phyloP scores from a whole-genome alignment of 2,113 vertebrate species.

The Podiceps cristatus region DNA sequence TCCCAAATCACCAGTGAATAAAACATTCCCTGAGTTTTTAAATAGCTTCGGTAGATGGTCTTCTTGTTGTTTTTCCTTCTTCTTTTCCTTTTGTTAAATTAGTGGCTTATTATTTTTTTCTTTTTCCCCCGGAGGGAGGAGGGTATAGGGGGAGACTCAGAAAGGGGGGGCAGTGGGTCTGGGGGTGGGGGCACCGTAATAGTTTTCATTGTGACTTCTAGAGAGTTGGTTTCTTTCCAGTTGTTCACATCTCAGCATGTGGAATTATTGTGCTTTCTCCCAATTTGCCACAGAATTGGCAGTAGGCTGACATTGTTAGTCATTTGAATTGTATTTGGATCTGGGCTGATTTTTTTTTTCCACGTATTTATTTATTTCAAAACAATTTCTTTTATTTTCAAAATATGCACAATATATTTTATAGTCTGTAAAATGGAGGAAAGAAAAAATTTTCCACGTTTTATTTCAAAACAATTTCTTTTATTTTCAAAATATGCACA shows the following conservation, averaged over 20 bases:
- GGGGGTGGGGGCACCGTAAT: constrained; percentile 29
- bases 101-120: neutral
- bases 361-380: neutral
- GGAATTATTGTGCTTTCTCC: constrained; percentile 39
- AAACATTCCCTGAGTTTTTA: constrained; percentile 41
- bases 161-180: neutral
- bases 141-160: neutral
- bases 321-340: constrained; percentile 32
- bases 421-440: constrained; percentile 26
- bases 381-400: constrained; percentile 4
- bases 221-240: constrained; percentile 69
- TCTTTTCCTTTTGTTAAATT: constrained; percentile 31
- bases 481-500: neutral
- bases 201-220: constrained; percentile 65
- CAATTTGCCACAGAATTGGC: constrained; percentile 56
- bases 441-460: no score
- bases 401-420: neutral
- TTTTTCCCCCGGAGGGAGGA: neutral
- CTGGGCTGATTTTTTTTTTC: neutral
- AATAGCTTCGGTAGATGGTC: neutral
- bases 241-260: constrained; percentile 59
- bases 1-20: constrained; percentile 52
- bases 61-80: neutral
- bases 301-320: constrained; percentile 31
- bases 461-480: neutral